Conservation (phyloP, 2,797 vertebrate species). For the Esox masquinongy region DNA sequence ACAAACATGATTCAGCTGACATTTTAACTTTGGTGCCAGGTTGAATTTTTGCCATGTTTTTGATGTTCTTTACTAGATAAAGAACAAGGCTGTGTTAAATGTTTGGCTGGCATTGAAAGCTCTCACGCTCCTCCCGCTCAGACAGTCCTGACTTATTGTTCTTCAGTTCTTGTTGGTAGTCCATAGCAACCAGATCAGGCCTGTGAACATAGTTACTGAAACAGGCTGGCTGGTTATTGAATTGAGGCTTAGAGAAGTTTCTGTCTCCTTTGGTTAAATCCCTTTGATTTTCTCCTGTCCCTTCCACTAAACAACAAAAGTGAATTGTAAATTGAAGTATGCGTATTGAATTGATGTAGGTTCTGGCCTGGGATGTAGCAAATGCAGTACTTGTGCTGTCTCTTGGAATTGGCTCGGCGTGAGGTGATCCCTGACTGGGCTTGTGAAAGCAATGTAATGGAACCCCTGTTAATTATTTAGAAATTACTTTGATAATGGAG, state of each 20-base stretch:
- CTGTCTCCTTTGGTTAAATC: not conserved
- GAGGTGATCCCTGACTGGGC: not conserved
- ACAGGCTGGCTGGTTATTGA: not conserved
- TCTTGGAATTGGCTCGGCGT: not conserved
- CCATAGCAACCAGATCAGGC: constrained; percentile 43
- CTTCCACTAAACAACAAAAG: not conserved
- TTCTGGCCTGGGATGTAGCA: not conserved
- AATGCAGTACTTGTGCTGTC: not conserved
- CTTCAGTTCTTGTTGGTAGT: constrained; percentile 43
- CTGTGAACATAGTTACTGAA: not conserved
- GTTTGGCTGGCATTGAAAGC: not conserved
- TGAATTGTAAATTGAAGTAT: not conserved
- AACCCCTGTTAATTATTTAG: too few relatives aligned
- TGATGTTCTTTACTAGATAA: not conserved
- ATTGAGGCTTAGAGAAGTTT: not conserved
- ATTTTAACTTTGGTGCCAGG: not conserved
- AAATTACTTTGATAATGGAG: too few relatives aligned
- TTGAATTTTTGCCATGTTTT: not conserved
- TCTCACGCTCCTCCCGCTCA: not conserved
- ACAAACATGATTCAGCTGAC: not conserved
- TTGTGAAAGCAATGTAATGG: not conserved
- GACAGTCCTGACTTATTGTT: not conserved
- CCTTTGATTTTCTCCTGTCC: not conserved
- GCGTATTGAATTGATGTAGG: not conserved
- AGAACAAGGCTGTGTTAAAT: not conserved